Base-by-base conservation (phyloP, 2,113 vertebrate genomes). In the Brachypodius melanocephalos region DNA sequence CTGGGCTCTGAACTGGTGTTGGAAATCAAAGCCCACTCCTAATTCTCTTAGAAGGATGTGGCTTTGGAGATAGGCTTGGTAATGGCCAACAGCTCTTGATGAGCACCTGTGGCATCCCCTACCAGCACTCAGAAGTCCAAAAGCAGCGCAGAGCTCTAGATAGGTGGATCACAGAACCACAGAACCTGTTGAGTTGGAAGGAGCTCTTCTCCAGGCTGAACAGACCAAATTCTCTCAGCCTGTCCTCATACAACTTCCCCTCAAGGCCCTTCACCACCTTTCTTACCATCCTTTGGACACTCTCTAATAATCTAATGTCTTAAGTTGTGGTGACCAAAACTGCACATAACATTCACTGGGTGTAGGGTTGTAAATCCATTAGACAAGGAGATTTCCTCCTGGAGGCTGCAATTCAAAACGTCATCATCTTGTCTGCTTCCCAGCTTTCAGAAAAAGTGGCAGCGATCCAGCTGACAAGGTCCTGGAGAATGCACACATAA, bases 171-270 rank as follows among this genome's bases (percentile, higher is more conserved):
- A 29, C 16, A 54, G 40, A 25, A n/a, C 7, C 4, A 29, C 19
- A 42, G 40, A 48, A 17, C n/a, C 4, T 7, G 1, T 6, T 31
- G 14, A 34, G 25, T 1, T 48, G 29, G 8, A 46, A 77, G 38
- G 10, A 19, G 29, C 5, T 17, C 61, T 17, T 43, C 36, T 43
- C 45, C 38, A 45, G 72, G 38, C 18, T 61, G 63, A 77, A 24
- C 36, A 43, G 20, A 36, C 22, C 28, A 61, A 19, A n/a, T 13
- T 5, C 5, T 15, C 12, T 52, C 28, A 77, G 17, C 17, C 0
- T 0, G 6, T 32, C 26, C 26, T 36, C 45, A 36, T 5, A 12
- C 5, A 11, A 4, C 84, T 18, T 68, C 32, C 18, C 12, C 32
- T 52, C 54, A 52, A 68, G 28, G 63, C 6, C 22, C 21, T 61